A percentile compares a stretch with the other conserved stretches of the same genome.
Conservation (phyloP, 2,113 vertebrate genomes). For the Isichthys henryi region DNA sequence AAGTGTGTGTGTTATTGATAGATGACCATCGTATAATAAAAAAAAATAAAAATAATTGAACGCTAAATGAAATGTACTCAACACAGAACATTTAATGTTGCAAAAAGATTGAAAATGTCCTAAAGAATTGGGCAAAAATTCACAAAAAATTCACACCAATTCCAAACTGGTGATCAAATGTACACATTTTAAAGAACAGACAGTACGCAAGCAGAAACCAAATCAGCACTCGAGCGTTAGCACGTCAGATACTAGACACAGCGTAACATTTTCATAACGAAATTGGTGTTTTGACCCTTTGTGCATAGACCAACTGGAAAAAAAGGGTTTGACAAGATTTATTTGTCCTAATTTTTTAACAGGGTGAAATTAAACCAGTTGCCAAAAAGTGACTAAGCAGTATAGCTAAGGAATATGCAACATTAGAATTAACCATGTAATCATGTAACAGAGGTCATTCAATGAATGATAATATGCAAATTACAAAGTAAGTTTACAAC, state of each 20-base stretch:
- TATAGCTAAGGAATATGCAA: slow-evolving; percentile 17
- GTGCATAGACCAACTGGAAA: slow-evolving; percentile 52
- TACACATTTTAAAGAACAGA: not conserved
- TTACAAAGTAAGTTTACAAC: slow-evolving; percentile 6
- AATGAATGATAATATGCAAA: slow-evolving; percentile 14
- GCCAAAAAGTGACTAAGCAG: slow-evolving; percentile 26
- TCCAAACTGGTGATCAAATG: not conserved
- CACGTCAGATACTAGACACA: not conserved
- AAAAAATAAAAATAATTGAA: not conserved
- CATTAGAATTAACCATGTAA: not conserved
- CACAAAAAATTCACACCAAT: not conserved
- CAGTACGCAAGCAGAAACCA: not conserved
- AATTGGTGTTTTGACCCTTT: slow-evolving; percentile 20
- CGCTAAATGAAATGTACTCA: not conserved
- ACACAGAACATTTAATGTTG: slow-evolving; percentile 3
- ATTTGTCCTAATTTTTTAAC: slow-evolving; percentile 36
- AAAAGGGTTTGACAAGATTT: slow-evolving; percentile 11
- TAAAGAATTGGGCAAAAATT: not conserved
- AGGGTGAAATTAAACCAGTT: not conserved
- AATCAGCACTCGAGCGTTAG: not conserved
- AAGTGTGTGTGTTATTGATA: not conserved
- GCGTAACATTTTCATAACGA: not conserved
- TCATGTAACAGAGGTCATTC: not conserved
- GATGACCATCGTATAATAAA: not conserved
- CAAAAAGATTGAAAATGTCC: not conserved